Evolutionary conservation across 2,888 invertebrate species (phyloP).

Genomic region (Phania funesta): DNA sequence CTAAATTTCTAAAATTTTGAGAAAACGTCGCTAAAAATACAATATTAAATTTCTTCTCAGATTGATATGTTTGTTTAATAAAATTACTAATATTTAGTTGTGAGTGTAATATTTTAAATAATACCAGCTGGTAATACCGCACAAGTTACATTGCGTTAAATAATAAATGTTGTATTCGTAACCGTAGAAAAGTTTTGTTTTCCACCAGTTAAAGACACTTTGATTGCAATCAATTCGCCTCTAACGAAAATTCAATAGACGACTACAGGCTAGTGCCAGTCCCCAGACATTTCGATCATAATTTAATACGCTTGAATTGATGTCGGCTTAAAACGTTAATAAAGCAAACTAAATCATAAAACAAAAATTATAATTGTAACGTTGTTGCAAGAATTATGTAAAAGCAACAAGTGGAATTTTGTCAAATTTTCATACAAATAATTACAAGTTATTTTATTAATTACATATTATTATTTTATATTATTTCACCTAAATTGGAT

Average conservation of each 20-base stretch:
- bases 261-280: background rate
- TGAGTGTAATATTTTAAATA: slow-evolving; percentile 7
- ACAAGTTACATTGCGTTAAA: slow-evolving; percentile 6
- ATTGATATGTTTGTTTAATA: no score
- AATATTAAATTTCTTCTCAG: no score
- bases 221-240: slow-evolving; percentile 16
- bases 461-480: background rate
- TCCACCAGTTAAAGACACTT: slow-evolving; percentile 12
- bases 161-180: background rate
- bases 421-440: background rate
- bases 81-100: background rate
- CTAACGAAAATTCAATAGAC: slow-evolving; percentile 14
- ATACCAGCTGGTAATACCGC: slow-evolving; percentile 4
- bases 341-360: background rate
- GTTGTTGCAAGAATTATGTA: slow-evolving; percentile 29
- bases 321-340: slow-evolving; percentile 30
- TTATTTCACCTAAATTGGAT: background rate
- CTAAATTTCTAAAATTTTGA: no score
- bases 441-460: background rate
- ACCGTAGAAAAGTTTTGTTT: slow-evolving; percentile 10
- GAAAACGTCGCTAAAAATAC: no score
- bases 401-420: slow-evolving; percentile 27
- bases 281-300: slow-evolving; percentile 26
- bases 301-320: slow-evolving; percentile 48
- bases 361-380: background rate